Conservation (phyloP, 2,888 invertebrate genomes). For the Campoletis raptor region DNA sequence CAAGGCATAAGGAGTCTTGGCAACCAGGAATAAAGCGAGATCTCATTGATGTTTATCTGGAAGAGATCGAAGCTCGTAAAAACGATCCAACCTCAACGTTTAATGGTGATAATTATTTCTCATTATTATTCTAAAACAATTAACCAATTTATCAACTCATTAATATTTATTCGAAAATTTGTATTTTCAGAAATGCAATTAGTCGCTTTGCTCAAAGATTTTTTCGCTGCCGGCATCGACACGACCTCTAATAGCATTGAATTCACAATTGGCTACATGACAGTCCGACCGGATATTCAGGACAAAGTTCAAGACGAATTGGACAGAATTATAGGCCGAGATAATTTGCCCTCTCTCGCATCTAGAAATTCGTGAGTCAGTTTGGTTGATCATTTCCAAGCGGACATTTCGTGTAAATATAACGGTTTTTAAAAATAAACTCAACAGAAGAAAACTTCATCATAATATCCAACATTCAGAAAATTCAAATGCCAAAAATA, state of each 20-base stretch:
- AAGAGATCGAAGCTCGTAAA: constrained; percentile 76
- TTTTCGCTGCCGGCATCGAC: constrained; percentile 94
- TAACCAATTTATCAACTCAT: not conserved
- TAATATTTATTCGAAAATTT: not conserved
- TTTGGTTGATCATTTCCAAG: not conserved
- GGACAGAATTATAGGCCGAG: constrained; percentile 89
- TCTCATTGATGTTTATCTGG: constrained; percentile 80
- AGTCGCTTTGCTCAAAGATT: constrained; percentile 91
- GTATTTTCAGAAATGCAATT: constrained; percentile 90
- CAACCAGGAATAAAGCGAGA: constrained; percentile 73
- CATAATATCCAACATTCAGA: not conserved
- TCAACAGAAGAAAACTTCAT: not conserved
- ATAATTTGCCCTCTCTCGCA: constrained; percentile 87
- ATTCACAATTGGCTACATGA: constrained; percentile 90
- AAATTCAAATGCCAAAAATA: too few species aligned
- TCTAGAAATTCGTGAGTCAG: constrained; percentile 73
- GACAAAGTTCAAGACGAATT: constrained; percentile 91
- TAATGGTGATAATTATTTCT: constrained; percentile 73
- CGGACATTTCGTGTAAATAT: too few species aligned
- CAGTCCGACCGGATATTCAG: constrained; percentile 90
- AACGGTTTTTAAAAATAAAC: not conserved
- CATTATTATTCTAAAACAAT: not conserved
- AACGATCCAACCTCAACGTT: constrained; percentile 75
- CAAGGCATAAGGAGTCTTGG: constrained; percentile 74
- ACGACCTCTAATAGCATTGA: constrained; percentile 92